Base-by-base conservation (phyloP, 2,113 vertebrate genomes). In the Aplodontia rufa region DNA sequence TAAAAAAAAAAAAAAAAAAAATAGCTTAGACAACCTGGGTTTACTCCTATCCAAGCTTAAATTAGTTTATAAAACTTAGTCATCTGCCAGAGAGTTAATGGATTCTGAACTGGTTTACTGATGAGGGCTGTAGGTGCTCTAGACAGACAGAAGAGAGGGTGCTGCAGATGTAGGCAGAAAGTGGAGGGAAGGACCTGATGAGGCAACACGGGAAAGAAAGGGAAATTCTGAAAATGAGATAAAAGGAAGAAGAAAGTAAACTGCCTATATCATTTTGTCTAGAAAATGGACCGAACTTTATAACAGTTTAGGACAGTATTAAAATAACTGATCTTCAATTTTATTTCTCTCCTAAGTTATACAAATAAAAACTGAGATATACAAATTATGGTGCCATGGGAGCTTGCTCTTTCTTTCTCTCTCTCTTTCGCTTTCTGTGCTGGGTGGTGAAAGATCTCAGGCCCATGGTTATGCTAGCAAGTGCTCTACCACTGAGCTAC, bases 1-100 rank as follows among this genome's bases (percentile, higher is more conserved):
- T n/a, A n/a, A n/a, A n/a, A n/a, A n/a, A n/a, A n/a, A n/a, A n/a
- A n/a, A n/a, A n/a, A n/a, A n/a, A n/a, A n/a, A n/a, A n/a, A n/a
- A n/a, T n/a, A n/a, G n/a, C n/a, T n/a, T n/a, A n/a, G n/a, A n/a
- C n/a, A n/a, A 69, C 16, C 53, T 60, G 60, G 8, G 32, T 32
- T 62, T 64, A 74, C 78, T 89, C 49, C 75, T 58, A 81, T 40
- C 32, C 60, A 95, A 62, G 42, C 4, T 74, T 40, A 66, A 72
- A 78, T 76, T 87, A 79, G 75, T 83, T 89, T 92, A 87, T 40
- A n/a, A 32, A 94, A 79, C 94, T 60, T 60, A 76, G 53, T 53
- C 62, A 51, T 89, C 62, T 93, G 87, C 58, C 53, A n/a, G 8
- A 64, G 45, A 80, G 32, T 35, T 35, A 78, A 72, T 0, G 42